phyloP scores from a whole-genome alignment of 1,140 invertebrate species.

The Mamestra configurata region DNA sequence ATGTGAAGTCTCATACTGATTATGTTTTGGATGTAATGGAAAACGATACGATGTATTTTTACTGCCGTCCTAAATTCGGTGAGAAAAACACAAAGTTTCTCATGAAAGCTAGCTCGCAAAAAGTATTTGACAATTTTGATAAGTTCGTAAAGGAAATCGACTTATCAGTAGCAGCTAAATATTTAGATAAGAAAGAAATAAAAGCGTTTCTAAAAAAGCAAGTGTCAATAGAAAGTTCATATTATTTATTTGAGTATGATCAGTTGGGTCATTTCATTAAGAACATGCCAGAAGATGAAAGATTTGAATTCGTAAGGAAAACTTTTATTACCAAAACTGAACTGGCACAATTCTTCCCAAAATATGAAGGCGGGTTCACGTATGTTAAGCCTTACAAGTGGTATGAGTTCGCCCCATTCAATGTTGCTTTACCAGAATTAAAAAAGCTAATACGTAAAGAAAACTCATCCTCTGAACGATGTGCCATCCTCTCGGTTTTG shows the following conservation, averaged over 20 bases:
- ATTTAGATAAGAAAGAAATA: conserved; percentile 63
- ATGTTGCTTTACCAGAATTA: conserved; percentile 67
- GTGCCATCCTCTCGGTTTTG: conserved; percentile 64
- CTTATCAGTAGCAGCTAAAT: conserved; percentile 52
- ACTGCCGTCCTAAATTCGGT: no score
- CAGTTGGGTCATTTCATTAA: conserved; percentile 65
- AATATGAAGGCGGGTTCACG: background rate
- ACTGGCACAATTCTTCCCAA: background rate
- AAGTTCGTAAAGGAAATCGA: conserved; percentile 51
- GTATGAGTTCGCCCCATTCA: conserved; percentile 72
- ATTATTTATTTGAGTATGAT: conserved; percentile 46
- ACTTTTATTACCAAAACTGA: conserved; percentile 64
- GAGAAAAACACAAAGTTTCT: conserved; percentile 57
- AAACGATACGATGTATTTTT: no score
- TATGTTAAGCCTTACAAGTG: conserved; percentile 51
- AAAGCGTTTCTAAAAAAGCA: conserved; percentile 60
- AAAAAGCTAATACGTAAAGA: conserved; percentile 68
- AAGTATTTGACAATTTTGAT: conserved; percentile 66
- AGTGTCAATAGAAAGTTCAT: no score
- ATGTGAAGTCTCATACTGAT: no score
- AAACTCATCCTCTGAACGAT: conserved; percentile 66
- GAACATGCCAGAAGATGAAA: conserved; percentile 63
- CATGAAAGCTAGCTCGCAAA: conserved; percentile 65
- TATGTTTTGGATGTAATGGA: no score
- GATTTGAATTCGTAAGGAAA: conserved; percentile 68